Conservation (phyloP, 2,797 vertebrate species). For the Muscicapa striata region DNA sequence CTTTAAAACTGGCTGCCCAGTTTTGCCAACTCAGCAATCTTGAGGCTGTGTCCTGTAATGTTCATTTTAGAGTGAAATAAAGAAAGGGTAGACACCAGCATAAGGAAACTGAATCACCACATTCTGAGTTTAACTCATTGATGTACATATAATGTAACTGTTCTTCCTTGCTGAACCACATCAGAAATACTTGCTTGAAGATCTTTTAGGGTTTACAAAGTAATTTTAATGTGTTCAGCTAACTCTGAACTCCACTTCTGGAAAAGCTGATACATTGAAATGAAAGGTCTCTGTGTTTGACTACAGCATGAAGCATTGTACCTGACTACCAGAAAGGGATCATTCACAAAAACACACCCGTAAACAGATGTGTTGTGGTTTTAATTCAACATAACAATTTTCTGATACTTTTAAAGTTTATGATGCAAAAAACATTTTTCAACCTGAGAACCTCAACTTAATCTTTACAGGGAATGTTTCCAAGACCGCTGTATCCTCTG, state of each 20-base stretch:
- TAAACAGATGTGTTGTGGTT: fast-evolving
- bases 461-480: not conserved
- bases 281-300: not conserved
- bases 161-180: not conserved
- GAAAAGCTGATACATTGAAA: not conserved
- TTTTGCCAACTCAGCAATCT: not conserved
- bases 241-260: not conserved
- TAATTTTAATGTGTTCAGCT: not conserved
- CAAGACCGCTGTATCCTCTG: not conserved
- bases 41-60: not conserved
- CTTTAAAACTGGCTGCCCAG: not conserved
- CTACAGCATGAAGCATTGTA: not conserved
- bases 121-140: not conserved
- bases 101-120: not conserved
- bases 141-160: not conserved
- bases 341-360: not conserved
- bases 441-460: constrained; percentile 30
- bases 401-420: not conserved
- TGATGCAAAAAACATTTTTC: not conserved
- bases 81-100: not conserved
- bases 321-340: not conserved
- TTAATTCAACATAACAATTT: not conserved
- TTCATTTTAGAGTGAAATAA: not conserved
- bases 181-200: not conserved
- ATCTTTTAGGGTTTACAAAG: not conserved